Base-by-base conservation (phyloP, 2,797 vertebrate genomes). In the Sebastes trivittatus region DNA sequence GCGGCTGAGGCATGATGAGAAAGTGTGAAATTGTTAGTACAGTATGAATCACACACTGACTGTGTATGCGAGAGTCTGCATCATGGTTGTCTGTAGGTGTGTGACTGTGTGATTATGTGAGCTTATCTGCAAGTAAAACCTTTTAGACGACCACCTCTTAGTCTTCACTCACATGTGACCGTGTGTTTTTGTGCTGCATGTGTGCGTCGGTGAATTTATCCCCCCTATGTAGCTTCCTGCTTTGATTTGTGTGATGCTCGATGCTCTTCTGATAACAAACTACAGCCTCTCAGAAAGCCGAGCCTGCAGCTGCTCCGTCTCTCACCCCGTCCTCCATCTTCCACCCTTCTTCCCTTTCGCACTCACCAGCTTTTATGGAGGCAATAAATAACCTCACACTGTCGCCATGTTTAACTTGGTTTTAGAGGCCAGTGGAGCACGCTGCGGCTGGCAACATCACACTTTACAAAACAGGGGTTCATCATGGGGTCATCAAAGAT, bases 391-490 rank as follows among this genome's bases (percentile, higher is more conserved):
- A 92, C 69, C 76, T 75, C 32, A 22, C 72, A 5, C 81, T 84
- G 86, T 90, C 85, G 82, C 72, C 84, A 32, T 92, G 89, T 93
- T 92, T 93, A 93, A 94, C 90, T 93, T 90, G 85, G 89, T 81
- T 88, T 93, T 87, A 90, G 89, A 82, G 84, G 87, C 90, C 59
- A 7, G 82, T 22, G 82, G 81, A 73, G 82, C 75, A 4, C 49
- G 23, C 66, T 55, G 85, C 2, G 30, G 68, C 64, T 63, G 77
- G 82, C 76, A 77, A 66, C 84, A 75, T 69, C 66, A 74, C 81
- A 85, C 88, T 78, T 71, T 84, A 54, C 29, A 59, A 80, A 89
- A 75, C n/a, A 0, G 2, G 38, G 85, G 86, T 90, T 91, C 76
- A 81, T 52, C 22, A 11, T 11, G 1, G 58, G 87, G 80, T 85